Base-by-base conservation (phyloP, 2,888 invertebrate species). In the Cephus runcator region DNA sequence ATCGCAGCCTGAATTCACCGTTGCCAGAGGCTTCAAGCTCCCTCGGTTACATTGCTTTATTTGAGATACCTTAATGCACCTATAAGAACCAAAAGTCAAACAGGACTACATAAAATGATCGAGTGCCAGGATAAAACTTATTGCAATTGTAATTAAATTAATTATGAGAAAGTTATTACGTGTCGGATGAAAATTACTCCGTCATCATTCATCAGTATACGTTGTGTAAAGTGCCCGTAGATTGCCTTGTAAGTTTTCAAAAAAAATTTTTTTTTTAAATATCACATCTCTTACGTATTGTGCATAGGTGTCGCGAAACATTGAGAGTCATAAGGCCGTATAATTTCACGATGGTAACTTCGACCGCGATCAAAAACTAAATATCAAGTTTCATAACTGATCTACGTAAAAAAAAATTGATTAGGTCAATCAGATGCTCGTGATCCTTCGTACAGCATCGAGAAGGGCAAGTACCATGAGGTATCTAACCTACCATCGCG, bases 1-100 rank as follows among this genome's bases (percentile, higher is more conserved):
- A 80, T 83, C 79, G 79, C 79, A 56, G 77, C 76, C 79, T 82
- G 80, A 84, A 83, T 81, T 81, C 80, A 69, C 81, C 56, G 33
- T 71, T 79, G 56, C 56, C 56, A 56, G 56, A 56, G 56, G 56
- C 56, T 56, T 56, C 1, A 56, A 56, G 40, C 23, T 9, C 6
- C 1, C 56, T 56, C 56, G 56, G 56, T 56, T 56, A 56, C 56
- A 15, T 56, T 56, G 56, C 56, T 56, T 56, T 56, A 56, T 56
- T 23, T 56, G 23, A 56, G 56, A 56, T 23, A 56, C 56, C 23
- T 56, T 9, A 56, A 56, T 56, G 56, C 56, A 56, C 56, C 56
- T 56, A 56, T 23, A 56, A 56, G 56, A 56, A 23, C 23, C 56
- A 56, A 56, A 56, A 56, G 56, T 56, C 56, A 56, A 56, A 9